A percentile compares a stretch with the other conserved stretches of the same genome.
These are phyloP conservation scores for Argyrosomus japonicus DNA, from an alignment of 2,113 vertebrate species.

Conservation along the genomic window DNA sequence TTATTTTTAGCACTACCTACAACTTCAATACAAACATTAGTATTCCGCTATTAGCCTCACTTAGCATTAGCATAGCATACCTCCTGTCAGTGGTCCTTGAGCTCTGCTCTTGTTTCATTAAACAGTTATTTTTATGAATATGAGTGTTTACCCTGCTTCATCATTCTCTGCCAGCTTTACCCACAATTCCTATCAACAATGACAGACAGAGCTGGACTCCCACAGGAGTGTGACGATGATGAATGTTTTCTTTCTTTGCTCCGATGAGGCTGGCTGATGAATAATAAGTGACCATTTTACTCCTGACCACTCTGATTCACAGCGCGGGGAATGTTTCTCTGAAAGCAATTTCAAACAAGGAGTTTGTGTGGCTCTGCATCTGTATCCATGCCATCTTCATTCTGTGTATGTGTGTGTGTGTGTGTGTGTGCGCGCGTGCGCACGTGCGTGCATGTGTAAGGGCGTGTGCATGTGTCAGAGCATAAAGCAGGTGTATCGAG, in stretches of 20 bases:
- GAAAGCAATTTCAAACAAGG: conserved; percentile 54
- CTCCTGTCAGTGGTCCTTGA: too few species aligned
- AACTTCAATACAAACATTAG: too few species aligned
- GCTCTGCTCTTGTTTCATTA: too few species aligned
- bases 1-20: too few species aligned
- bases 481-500: conserved; percentile 43
- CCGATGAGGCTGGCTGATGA: conserved; percentile 42
- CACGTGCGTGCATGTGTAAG: conserved; percentile 4
- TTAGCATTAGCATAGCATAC: too few species aligned
- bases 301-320: conserved; percentile 39
- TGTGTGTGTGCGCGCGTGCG: conserved; percentile 13
- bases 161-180: too few species aligned
- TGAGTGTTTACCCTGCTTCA: too few species aligned
- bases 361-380: conserved; percentile 26
- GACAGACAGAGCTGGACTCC: conserved; percentile 29
- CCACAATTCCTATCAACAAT: too few species aligned
- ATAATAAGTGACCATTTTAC: conserved; percentile 60
- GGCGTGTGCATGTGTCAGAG: conserved; percentile 23
- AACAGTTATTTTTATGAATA: too few species aligned
- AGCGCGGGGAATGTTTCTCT: conserved; percentile 40
- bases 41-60: too few species aligned
- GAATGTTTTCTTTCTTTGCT: conserved; percentile 59
- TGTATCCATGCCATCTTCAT: conserved; percentile 50
- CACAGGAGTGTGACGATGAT: conserved; percentile 54
- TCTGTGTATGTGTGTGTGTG: neutral